phyloP scores from a whole-genome alignment of 2,113 vertebrate genomes.

The Calyptomena viridis region DNA sequence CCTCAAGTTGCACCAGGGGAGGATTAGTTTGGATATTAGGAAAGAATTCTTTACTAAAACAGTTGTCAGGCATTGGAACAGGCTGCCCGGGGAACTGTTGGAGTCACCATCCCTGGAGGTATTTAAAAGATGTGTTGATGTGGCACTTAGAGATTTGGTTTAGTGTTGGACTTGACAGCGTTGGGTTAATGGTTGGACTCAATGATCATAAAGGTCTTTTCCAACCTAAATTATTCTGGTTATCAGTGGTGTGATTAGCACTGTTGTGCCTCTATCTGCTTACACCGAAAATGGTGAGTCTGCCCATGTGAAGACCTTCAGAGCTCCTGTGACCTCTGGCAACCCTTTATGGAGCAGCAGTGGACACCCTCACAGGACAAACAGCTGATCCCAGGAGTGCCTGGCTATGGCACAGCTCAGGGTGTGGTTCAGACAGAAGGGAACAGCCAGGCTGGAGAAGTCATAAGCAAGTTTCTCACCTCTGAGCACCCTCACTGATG shows the following conservation, averaged over 20 bases:
- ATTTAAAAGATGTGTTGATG: not conserved
- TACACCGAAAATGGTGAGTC: not conserved
- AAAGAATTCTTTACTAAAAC: not conserved
- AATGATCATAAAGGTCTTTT: not conserved
- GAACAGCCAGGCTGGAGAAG: not conserved
- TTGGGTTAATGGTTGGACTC: not conserved
- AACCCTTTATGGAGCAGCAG: not conserved
- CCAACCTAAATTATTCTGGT: not conserved
- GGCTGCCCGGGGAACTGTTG: not conserved
- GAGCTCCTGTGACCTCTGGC: not conserved
- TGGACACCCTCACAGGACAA: not conserved
- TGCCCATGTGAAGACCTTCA: not conserved
- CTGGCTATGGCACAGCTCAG: not conserved
- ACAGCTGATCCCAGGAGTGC: too few species aligned
- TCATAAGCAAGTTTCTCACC: not conserved
- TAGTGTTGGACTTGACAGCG: not conserved
- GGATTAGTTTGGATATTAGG: not conserved
- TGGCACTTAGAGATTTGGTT: too few species aligned
- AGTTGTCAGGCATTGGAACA: not conserved
- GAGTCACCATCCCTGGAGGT: not conserved
- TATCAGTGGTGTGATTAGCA: too few species aligned
- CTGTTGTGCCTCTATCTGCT: not conserved
- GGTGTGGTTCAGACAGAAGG: not conserved
- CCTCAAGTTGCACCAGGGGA: not conserved
- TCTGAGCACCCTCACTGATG: not conserved